phyloP scores from a whole-genome alignment of 2,888 invertebrate species.

The Molorchus minor region DNA sequence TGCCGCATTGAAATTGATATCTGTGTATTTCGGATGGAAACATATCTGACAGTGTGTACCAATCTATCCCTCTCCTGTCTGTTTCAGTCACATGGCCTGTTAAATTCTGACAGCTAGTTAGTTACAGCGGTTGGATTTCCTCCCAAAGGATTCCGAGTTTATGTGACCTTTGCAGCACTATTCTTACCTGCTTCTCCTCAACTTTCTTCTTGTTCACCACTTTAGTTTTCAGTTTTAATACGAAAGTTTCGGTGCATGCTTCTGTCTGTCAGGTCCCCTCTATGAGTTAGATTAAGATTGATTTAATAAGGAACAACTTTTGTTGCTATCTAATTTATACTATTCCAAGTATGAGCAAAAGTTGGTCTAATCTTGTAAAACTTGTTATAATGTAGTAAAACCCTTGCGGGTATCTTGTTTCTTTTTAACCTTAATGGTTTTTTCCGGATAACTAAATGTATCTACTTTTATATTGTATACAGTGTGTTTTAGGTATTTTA shows the following conservation, averaged over 20 bases:
- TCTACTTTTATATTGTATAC: too few relatives aligned
- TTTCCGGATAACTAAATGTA: too few relatives aligned
- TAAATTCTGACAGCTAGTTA: constrained; percentile 54
- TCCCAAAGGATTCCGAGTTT: constrained; percentile 46
- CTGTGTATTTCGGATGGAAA: constrained; percentile 16
- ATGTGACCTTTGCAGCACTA: constrained; percentile 38
- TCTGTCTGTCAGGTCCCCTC: constrained; percentile 5
- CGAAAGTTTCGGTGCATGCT: constrained; percentile 18
- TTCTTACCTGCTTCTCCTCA: constrained; percentile 31
- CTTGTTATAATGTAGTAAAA: too few relatives aligned
- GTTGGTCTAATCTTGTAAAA: too few relatives aligned
- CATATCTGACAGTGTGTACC: constrained; percentile 20
- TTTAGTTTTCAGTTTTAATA: constrained; percentile 18
- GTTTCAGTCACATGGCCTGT: constrained; percentile 38
- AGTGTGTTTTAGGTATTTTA: too few relatives aligned
- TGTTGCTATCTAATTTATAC: too few relatives aligned
- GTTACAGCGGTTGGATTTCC: constrained; percentile 54
- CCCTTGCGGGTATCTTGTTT: too few relatives aligned
- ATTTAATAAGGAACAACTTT: constrained; percentile 15
- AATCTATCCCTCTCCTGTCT: constrained; percentile 32
- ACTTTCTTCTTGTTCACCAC: constrained; percentile 27
- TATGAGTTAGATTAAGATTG: constrained; percentile 8
- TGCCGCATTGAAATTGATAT: too few relatives aligned
- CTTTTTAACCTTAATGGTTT: too few relatives aligned
- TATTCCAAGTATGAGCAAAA: too few relatives aligned